phyloP scores from a whole-genome alignment of 2,888 invertebrate genomes.

The Marasmarcha lunaedactyla region DNA sequence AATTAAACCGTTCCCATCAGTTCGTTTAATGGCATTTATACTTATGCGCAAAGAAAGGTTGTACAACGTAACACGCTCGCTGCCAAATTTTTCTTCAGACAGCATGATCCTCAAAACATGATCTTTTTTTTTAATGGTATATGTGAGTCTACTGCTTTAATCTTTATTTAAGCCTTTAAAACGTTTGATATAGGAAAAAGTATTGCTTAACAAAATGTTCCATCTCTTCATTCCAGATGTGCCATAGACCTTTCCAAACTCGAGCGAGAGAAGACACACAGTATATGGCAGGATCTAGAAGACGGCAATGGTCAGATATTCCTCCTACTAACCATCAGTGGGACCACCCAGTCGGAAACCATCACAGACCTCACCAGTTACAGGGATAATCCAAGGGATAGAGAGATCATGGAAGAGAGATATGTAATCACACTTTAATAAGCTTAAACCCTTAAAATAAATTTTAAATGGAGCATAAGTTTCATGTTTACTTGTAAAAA shows the following conservation, averaged over 20 bases:
- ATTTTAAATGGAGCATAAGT: background rate
- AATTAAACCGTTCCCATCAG: too few species aligned
- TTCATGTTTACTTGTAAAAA: background rate
- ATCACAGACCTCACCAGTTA: conserved; percentile 91
- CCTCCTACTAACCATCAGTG: conserved; percentile 92
- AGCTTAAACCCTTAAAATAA: too few species aligned
- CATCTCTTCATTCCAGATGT: conserved; percentile 73
- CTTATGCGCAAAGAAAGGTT: too few species aligned
- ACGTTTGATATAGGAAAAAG: too few species aligned
- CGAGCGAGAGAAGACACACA: conserved; percentile 92
- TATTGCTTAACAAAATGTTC: too few species aligned
- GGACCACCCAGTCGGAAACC: conserved; percentile 92
- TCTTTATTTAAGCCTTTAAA: too few species aligned
- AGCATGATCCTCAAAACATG: too few species aligned
- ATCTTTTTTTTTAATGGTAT: too few species aligned
- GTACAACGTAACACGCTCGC: too few species aligned
- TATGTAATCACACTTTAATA: conserved; percentile 84
- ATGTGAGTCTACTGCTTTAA: too few species aligned
- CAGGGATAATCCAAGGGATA: conserved; percentile 82
- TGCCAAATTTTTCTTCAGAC: too few species aligned
- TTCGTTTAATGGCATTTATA: too few species aligned
- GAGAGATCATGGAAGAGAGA: conserved; percentile 71
- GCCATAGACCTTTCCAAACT: conserved; percentile 85
- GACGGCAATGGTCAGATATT: conserved; percentile 91
- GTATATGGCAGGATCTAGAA: conserved; percentile 89